Evolutionary conservation across 2,797 vertebrate genomes (phyloP).

Genomic region (Crenichthys baileyi): DNA sequence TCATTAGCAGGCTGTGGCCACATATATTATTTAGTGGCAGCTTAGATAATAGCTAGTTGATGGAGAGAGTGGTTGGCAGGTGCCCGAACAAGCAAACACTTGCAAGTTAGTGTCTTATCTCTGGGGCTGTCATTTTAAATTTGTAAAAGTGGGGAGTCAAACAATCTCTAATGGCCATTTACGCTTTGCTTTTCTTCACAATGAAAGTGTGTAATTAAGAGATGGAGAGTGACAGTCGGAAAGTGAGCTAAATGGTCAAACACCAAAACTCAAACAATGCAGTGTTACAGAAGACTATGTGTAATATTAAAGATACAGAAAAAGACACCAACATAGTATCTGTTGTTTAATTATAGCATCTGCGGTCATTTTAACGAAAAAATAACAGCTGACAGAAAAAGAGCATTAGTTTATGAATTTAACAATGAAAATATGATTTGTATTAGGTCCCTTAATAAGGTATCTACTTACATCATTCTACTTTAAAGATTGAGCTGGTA

Average conservation of each 20-base stretch:
- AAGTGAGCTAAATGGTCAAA: not conserved
- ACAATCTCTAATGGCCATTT: slow-evolving; percentile 65
- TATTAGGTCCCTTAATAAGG: not conserved
- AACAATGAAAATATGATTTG: not conserved
- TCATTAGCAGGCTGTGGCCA: slow-evolving; percentile 36
- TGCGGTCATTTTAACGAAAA: not conserved
- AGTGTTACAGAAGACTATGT: not conserved
- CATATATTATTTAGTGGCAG: slow-evolving; percentile 54
- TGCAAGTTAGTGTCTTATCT: slow-evolving; percentile 49
- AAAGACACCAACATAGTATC: too few species aligned
- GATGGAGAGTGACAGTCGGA: slow-evolving; percentile 10
- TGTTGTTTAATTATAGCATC: not conserved
- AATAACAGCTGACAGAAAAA: not conserved
- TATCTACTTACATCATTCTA: not conserved
- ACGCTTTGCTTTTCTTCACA: slow-evolving; percentile 49
- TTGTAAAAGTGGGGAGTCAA: slow-evolving; percentile 56
- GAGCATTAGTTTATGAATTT: not conserved
- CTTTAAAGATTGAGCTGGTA: not conserved
- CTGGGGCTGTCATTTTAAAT: slow-evolving; percentile 68
- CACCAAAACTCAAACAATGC: not conserved
- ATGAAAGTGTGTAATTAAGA: slow-evolving; percentile 47
- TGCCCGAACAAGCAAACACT: slow-evolving; percentile 19
- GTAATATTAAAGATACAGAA: slow-evolving; percentile 3
- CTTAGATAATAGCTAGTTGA: slow-evolving; percentile 58
- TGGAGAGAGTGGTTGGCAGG: slow-evolving; percentile 27